Conservation (phyloP, 2,888 invertebrate genomes). For the Dynastes tityus region DNA sequence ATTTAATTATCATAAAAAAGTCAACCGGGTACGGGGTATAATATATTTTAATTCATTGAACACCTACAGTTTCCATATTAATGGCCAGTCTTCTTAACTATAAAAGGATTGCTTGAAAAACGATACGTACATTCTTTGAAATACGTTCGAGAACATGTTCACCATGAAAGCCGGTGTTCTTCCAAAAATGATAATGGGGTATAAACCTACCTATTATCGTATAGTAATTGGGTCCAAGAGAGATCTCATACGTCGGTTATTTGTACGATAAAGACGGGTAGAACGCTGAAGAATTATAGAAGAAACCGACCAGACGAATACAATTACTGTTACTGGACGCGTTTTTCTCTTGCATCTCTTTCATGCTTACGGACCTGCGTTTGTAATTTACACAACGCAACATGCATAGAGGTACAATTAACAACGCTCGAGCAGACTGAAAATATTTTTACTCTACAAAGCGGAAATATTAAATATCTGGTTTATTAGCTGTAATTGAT, state of each 20-base stretch:
- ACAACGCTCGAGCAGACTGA: neutral
- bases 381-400: constrained; percentile 13
- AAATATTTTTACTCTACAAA: constrained; percentile 1
- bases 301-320: constrained; percentile 4
- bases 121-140: constrained; percentile 2
- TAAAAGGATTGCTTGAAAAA: neutral
- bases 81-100: neutral
- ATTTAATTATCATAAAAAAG: neutral
- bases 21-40: neutral
- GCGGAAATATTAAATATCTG: constrained; percentile 32
- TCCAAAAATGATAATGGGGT: neutral
- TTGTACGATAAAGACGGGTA: constrained; percentile 12
- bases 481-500: constrained; percentile 27
- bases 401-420: constrained; percentile 1
- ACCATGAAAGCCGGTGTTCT: neutral
- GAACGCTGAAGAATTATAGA: neutral
- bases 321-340: constrained; percentile 5
- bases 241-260: constrained; percentile 5
- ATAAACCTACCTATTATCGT: constrained; percentile 21
- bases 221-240: constrained; percentile 10
- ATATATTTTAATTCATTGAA: neutral
- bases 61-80: neutral
- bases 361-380: neutral
- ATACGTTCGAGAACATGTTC: constrained; percentile 3
- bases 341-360: neutral